Evolutionary conservation across 1,140 invertebrate species (phyloP), one percentile per base, ranked within the genome.

Genomic region (Octopus bimaculoides): DNA sequence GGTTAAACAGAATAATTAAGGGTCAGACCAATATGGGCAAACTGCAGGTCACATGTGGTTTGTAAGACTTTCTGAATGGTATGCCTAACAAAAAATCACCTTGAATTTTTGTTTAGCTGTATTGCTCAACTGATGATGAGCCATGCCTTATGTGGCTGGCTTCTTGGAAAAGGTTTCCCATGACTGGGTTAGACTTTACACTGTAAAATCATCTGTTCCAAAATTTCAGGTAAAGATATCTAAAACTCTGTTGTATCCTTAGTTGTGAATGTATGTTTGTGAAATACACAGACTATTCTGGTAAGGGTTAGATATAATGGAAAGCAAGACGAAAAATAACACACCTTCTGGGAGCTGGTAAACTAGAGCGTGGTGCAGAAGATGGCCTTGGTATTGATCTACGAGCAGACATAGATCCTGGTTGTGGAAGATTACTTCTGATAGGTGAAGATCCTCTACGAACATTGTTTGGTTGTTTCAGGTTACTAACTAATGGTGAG

Each of bases 301-400:
- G 54, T 74, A 54, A 75, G 6, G 52, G 5, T 9, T 75, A 75
- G 5, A 79, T n/a, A 54, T 41, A 79, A 7, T 8, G 10, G 61
- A 26, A 14, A 56, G 71, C 71, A 80, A 41, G 41, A 53, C 4
- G 9, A 10, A 69, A 0, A 77, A 14, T 52, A 26, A 61, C 79
- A 75, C 75, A 86, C 85, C 84, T 84, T 78, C 81, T 84, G 20
- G 85, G 85, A 54, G 84, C 81, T 52, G 85, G 82, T n/a, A 86
- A 56, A 6, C 81, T 81, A 14, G 83, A 80, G 52, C 83, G 77
- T 20, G 26, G 79, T 66, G 79, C 73, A 41, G 54, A 12, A n/a
- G 73, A 75, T 53, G 82, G 85, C 12, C 84, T 77, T 1, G 85
- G 85, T 77, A 86, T 85, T 56, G 82, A 77, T 69, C 84, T 76